Evolutionary conservation across 2,797 vertebrate genomes (phyloP), one percentile per base, ranked within the genome.

Genomic region (Enteromius afrohamiltoni): DNA sequence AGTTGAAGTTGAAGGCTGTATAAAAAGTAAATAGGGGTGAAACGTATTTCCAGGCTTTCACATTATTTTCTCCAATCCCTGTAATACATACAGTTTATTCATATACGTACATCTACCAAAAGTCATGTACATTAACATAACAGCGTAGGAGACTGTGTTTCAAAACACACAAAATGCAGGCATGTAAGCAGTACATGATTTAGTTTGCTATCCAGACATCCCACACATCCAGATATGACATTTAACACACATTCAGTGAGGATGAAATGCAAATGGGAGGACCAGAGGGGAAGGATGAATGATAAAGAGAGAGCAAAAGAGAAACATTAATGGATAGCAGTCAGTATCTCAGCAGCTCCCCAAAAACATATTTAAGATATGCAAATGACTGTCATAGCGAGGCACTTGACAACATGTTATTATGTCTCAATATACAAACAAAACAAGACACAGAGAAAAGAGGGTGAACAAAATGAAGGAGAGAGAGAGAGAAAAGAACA

Each of bases 401-500:
- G 79, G 65, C 86, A 88, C 88, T 91, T 92, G 92, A 92, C 93
- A 92, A 92, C 91, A 91, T 92, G 92, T 91, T 93, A 92, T 92
- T 92, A 92, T 87, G 90, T 75, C 88, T 89, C 88, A 89, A 87
- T 85, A 88, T 89, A 89, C 89, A 92, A 88, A 88, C 89, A 87
- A 85, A 85, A 89, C 87, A 85, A 88, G 85, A 76, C 60, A 77
- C 82, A 80, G 47, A 74, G 70, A 77, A 55, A 55, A 65, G 69
- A 79, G 49, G 19, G 13, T 23, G 26, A 68, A 45, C 26, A 71
- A 70, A 23, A 53, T 17, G 16, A 79, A 51, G 68, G 74, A 69
- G 45, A 84, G 77, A 84, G 77, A 86, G 73, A 42, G 37, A 58
- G 62, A 26, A 16, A 23, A 73, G 47, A 77, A 49, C 42, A 64